Evolutionary conservation across 1,140 invertebrate species (phyloP), one percentile per base, ranked within the genome.

Genomic region (Venturia canescens): DNA sequence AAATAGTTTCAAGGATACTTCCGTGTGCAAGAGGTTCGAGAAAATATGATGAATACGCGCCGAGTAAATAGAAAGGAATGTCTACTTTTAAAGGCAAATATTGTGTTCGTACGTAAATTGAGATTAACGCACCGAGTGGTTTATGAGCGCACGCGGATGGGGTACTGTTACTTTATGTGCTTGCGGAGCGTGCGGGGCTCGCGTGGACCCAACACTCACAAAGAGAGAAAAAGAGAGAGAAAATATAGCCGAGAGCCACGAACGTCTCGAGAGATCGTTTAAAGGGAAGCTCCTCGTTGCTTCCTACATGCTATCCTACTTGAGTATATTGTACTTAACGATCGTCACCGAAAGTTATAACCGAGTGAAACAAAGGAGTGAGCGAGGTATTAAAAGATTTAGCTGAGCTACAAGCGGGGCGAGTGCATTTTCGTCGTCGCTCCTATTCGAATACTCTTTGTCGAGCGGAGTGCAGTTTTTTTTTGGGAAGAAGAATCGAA

Each of bases 131-230:
- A n/a, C 53, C 21, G 53, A 13, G 50, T 53, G 50, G 18, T 53
- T 53, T 16, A 63, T 18, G 78, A 48, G 82, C 71, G 16, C 44
- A 23, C 76, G 82, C 81, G 82, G 79, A 83, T 85, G 79, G 80
- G 80, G 38, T 53, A 53, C 50, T 85, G 80, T 80, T 60, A 81
- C 82, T 85, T 85, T 85, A 85, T 77, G 82, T 80, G 84, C 82
- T 80, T 82, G 66, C 71, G 60, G 60, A 27, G 23, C n/a, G 60
- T 63, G n/a, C n/a, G 11, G 9, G 27, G 23, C 26, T 27, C 60
- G 60, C 60, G 23, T 63, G 60, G 23, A 63, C 13, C 60, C 60
- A 63, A 63, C 21, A 50, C 78, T 44, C 80, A 44, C 38, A 44
- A 44, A 44, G 38, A 53, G 79, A 78, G 78, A 63, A n/a, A 63